Evolutionary conservation across 2,888 invertebrate genomes (phyloP).

Genomic region (Teleiodes luculella): DNA sequence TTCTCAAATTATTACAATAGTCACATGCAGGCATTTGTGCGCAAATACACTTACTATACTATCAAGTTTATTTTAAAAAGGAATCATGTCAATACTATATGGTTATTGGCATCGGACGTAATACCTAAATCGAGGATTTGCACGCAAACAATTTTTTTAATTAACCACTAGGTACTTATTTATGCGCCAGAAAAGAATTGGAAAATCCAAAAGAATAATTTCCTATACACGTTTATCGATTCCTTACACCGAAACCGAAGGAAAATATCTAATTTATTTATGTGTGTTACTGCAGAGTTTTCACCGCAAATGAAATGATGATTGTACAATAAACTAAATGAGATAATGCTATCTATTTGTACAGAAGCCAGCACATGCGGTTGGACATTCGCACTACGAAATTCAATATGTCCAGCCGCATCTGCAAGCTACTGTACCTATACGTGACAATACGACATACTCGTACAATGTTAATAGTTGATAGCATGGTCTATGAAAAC

Average conservation of each 20-base stretch:
- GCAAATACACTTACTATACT: slow-evolving; percentile 64
- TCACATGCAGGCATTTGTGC: slow-evolving; percentile 56
- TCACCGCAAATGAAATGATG: too few species aligned
- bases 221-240: slow-evolving; percentile 8
- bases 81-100: slow-evolving; percentile 66
- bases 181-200: slow-evolving; percentile 15
- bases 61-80: slow-evolving; percentile 60
- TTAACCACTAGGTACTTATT: slow-evolving; percentile 38
- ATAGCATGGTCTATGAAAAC: too few species aligned
- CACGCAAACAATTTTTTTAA: slow-evolving; percentile 45
- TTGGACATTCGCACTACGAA: too few species aligned
- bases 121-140: slow-evolving; percentile 44
- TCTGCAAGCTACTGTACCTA: too few species aligned
- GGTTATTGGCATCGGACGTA: slow-evolving; percentile 69
- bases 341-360: not conserved
- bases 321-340: too few species aligned
- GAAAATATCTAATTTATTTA: slow-evolving; percentile 22
- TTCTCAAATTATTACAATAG: slow-evolving; percentile 40
- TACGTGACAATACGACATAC: too few species aligned
- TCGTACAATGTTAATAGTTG: too few species aligned
- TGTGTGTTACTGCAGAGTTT: slow-evolving; percentile 2
- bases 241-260: slow-evolving; percentile 27
- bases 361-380: too few species aligned
- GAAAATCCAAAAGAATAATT: slow-evolving; percentile 12
- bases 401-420: too few species aligned